Percentiles rank a stretch among this genome's conserved stretches.
These are phyloP conservation scores for Epinephelus moara DNA, from an alignment of 2,113 vertebrate species.

Conservation along the genomic window DNA sequence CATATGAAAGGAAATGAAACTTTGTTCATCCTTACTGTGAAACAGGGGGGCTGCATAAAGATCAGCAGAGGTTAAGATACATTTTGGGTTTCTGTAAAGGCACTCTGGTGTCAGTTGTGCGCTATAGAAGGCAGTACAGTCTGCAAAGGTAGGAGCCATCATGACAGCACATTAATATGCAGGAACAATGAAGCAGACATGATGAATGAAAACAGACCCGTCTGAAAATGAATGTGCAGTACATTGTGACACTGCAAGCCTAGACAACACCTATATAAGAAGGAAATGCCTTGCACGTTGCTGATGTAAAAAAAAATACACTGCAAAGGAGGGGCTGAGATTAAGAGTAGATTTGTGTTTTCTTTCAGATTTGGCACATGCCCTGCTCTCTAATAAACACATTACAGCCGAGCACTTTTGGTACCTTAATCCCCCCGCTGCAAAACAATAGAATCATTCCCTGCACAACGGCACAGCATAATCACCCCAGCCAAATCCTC, in stretches of 20 bases:
- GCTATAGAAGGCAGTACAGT: neutral
- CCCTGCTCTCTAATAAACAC: constrained; percentile 33
- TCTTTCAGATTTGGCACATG: constrained; percentile 35
- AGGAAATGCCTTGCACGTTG: neutral
- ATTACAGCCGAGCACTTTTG: constrained; percentile 30
- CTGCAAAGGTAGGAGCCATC: constrained; percentile 10
- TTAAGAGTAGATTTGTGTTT: neutral
- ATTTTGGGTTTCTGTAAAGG: neutral
- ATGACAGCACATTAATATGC: constrained; percentile 16
- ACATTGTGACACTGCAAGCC: neutral
- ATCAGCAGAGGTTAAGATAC: neutral
- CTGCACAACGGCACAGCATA: constrained; percentile 36
- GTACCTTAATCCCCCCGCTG: constrained; percentile 33
- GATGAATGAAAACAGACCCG: neutral
- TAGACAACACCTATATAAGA: neutral
- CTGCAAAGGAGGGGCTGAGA: neutral
- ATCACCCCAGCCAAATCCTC: constrained; percentile 31
- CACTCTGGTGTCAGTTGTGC: neutral
- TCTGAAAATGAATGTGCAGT: constrained; percentile 7
- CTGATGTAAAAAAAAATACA: neutral
- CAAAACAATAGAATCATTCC: constrained; percentile 56
- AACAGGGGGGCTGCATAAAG: neutral
- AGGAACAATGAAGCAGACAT: constrained; percentile 8
- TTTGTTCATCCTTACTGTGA: neutral
- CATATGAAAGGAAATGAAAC: neutral